phyloP scores from a whole-genome alignment of 2,888 invertebrate species.

The Eustalomyia histrio region DNA sequence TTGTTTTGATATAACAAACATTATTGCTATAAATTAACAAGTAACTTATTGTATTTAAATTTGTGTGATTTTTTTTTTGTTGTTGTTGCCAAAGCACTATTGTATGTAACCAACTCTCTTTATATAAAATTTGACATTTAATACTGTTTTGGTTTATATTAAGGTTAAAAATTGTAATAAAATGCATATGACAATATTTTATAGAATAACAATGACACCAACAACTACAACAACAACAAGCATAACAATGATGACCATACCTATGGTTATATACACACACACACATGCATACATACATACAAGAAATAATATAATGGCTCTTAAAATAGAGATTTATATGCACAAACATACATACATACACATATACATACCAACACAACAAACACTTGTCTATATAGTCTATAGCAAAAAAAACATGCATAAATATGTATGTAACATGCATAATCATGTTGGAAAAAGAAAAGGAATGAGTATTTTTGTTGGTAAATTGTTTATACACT shows the following conservation, averaged over 20 bases:
- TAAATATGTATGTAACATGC: background rate
- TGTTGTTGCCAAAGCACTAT: background rate
- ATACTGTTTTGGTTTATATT: background rate
- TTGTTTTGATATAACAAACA: background rate
- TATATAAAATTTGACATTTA: background rate
- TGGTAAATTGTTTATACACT: background rate
- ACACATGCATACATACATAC: background rate
- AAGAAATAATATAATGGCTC: constrained; percentile 34
- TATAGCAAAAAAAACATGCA: background rate
- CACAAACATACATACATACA: background rate
- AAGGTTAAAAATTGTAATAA: constrained; percentile 30
- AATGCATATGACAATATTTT: constrained; percentile 30
- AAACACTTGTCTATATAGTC: background rate
- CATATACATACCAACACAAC: background rate
- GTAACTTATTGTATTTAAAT: background rate
- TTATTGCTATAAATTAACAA: background rate
- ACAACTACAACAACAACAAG: background rate
- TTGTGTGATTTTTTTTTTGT: background rate
- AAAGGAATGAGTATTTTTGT: background rate
- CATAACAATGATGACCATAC: background rate
- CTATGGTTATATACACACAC: background rate
- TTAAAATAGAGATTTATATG: constrained; percentile 57
- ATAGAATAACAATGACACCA: background rate
- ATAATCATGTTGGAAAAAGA: background rate
- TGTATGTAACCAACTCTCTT: background rate